Percentiles rank a stretch among this genome's conserved stretches.
phyloP scores from a whole-genome alignment of 2,797 vertebrate species.

The Scarus forsteni region DNA sequence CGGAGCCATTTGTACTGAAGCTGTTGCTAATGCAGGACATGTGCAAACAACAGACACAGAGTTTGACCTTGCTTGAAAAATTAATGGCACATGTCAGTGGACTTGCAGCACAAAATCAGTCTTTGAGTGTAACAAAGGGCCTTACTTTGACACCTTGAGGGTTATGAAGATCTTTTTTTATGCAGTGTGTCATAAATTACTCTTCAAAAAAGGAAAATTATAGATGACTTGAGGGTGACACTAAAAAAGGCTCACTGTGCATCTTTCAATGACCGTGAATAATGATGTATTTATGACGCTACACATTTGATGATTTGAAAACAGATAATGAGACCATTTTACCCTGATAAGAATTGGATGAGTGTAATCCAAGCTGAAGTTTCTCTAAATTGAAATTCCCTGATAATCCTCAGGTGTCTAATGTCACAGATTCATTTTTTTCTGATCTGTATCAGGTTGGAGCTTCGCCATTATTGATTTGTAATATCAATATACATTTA shows the following conservation, averaged over 20 bases:
- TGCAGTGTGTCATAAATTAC: slow-evolving; percentile 35
- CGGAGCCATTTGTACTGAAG: slow-evolving; percentile 40
- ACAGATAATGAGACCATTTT: too few relatives aligned
- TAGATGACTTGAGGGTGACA: slow-evolving; percentile 14
- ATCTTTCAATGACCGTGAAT: too few relatives aligned
- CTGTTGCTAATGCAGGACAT: slow-evolving; percentile 43
- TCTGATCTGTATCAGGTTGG: too few relatives aligned
- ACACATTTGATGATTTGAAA: too few relatives aligned
- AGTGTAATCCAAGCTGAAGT: too few relatives aligned
- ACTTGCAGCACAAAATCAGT: slow-evolving; percentile 44
- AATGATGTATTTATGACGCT: too few relatives aligned
- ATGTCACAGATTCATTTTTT: too few relatives aligned
- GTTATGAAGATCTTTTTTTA: slow-evolving; percentile 55
- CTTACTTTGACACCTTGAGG: slow-evolving; percentile 41
- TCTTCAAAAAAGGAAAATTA: slow-evolving; percentile 35
- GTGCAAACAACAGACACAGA: slow-evolving; percentile 48
- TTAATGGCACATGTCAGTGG: slow-evolving; percentile 56
- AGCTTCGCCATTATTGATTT: too few relatives aligned
- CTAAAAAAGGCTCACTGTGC: slow-evolving; percentile 23
- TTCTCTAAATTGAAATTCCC: too few relatives aligned
- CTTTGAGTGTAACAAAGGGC: slow-evolving; percentile 37
- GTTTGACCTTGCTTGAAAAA: slow-evolving; percentile 71
- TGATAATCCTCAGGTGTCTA: too few relatives aligned
- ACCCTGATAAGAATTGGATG: too few relatives aligned
- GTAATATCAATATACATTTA: too few relatives aligned